phyloP scores from a whole-genome alignment of 2,888 invertebrate species.

The Lasius fuliginosus region DNA sequence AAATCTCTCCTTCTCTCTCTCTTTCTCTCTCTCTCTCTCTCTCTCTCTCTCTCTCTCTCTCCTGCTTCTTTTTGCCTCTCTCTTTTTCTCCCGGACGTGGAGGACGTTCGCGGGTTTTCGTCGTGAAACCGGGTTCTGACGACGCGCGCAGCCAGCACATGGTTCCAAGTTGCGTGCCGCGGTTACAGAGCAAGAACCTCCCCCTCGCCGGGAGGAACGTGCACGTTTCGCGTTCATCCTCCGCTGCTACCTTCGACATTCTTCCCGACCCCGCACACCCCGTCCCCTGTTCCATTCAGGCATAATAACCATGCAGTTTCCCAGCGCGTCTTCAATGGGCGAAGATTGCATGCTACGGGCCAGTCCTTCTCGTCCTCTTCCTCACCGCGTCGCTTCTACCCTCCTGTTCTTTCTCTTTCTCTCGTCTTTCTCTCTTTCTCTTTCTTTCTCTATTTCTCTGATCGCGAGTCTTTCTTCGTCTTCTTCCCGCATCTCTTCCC shows the following conservation, averaged over 20 bases:
- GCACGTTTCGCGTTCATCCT: slow-evolving; percentile 78
- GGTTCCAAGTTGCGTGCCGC: slow-evolving; percentile 78
- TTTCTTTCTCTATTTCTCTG: slow-evolving; percentile 57
- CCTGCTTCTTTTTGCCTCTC: background rate
- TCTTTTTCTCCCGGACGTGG: slow-evolving; percentile 5
- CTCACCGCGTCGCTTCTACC: slow-evolving; percentile 62
- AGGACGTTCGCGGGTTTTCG: slow-evolving; percentile 63
- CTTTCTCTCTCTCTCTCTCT: no score
- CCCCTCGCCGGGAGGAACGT: slow-evolving; percentile 74
- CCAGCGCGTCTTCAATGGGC: slow-evolving; percentile 86
- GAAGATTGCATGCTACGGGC: slow-evolving; percentile 85
- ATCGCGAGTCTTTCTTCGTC: slow-evolving; percentile 61
- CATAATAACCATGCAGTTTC: slow-evolving; percentile 86
- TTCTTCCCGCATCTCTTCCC: slow-evolving; percentile 61
- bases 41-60: background rate
- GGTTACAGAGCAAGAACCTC: slow-evolving; percentile 79
- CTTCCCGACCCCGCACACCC: slow-evolving; percentile 74
- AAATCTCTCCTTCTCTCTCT: background rate
- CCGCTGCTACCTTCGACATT: slow-evolving; percentile 78
- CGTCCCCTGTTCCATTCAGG: slow-evolving; percentile 83
- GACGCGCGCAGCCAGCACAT: slow-evolving; percentile 63
- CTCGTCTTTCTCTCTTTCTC: slow-evolving; percentile 59
- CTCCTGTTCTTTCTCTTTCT: slow-evolving; percentile 42
- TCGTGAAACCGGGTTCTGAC: slow-evolving; percentile 51
- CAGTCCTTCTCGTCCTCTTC: slow-evolving; percentile 75